Evolutionary conservation across 2,797 vertebrate species (phyloP), one percentile per base, ranked within the genome.

Genomic region (Sebastiscus tertius): DNA sequence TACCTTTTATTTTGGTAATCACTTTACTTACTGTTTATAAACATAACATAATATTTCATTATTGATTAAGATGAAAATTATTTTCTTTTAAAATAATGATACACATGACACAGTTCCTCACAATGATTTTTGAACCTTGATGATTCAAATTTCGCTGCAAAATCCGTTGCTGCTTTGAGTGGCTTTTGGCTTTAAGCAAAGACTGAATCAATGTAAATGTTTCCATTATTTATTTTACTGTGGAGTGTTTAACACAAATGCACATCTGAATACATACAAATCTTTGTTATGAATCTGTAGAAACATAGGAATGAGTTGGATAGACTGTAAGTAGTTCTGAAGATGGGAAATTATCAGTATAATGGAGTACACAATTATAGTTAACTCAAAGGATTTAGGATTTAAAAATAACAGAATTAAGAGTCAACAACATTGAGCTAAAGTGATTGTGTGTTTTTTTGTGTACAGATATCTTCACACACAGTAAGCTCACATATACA

Each of bases 341-440:
- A 4, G 8, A 0, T 49, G 0, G 0, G 16, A 18, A 8, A 33
- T 22, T 8, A 29, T 26, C 9, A 72, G 8, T 1, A 24, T 11
- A 22, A 29, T 27, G 1, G 22, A 54, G 29, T 52, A 12, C 9
- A 73, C 52, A 2, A 46, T 60, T 60, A 31, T 46, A 34, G n/a
- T 69, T 69, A 16, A 18, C 56, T 26, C 3, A 0, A 24, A 71
- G 0, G 12, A 58, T 62, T 73, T 14, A 6, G 0, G 0, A 58
- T 62, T 73, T 14, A 6, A 2, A 66, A 31, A 31, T 20, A n/a
- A 31, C 54, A 66, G 5, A 8, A 66, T 26, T 0, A 9, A 16
- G n/a, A 34, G 9, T 20, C 0, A 72, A 42, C 18, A 29, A 34
- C 34, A 56, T 14, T 68, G 20, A 70, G 13, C 2, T 56, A 26